Evolutionary conservation across 2,797 vertebrate genomes (phyloP), one percentile per base, ranked within the genome.

Genomic region (Sebastes nivosus): DNA sequence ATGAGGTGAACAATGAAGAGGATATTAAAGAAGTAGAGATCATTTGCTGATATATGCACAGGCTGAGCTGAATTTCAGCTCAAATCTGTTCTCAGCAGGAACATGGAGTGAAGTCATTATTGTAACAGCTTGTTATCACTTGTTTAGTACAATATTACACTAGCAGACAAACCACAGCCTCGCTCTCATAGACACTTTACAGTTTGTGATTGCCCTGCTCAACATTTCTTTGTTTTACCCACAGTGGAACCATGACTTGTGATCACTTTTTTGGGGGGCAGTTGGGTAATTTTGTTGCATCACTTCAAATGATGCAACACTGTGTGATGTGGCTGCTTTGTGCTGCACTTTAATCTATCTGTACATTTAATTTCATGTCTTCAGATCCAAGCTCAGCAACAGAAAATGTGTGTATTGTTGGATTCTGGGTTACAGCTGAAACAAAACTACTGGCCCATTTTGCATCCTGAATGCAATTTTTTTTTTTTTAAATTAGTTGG

Each of bases 1-100:
- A 32, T 65, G 60, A 42, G 10, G 79, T 38, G n/a, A 32, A 76
- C 30, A 34, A 25, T 25, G 65, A 68, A 54, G 79, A 86, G 11
- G 34, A 55, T 18, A 16, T 74, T 9, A 83, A 77, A 72, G 66
- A 86, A 68, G 73, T 85, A 6, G 88, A 90, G 74, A 86, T 88
- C 2, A 54, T 87, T 74, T 89, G 88, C 74, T 92, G 81, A 88
- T 32, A 1, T 2, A 32, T 57, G 34, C 14, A 22, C 10, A 60
- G n/a, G 12, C 29, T 1, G 8, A 38, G n/a, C 10, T 32, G 25
- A 38, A 38, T 4, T 55, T 68, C 22, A 46, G 9, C 10, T 29
- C 4, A 69, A 27, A 69, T 30, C 27, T 59, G 27, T 29, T 0
- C 10, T 67, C 16, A 13, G 5, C 20, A 67, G 64, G 18, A 50